Conservation (phyloP, 2,797 vertebrate genomes). For the Bradypus variegatus region DNA sequence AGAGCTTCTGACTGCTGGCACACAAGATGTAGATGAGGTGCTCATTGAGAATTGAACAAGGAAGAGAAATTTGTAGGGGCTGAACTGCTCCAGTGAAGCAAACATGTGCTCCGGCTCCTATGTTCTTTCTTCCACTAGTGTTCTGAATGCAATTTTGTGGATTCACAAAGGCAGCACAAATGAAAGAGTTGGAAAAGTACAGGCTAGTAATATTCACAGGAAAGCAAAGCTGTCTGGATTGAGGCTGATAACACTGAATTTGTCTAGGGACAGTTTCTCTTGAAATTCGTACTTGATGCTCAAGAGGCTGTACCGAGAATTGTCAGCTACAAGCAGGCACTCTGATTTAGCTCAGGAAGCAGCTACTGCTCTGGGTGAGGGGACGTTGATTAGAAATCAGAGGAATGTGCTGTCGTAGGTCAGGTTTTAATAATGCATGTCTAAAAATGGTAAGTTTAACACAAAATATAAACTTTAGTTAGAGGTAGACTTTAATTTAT, state of each 20-base stretch:
- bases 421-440: slow-evolving; percentile 43
- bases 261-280: slow-evolving; percentile 59
- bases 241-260: slow-evolving; percentile 60
- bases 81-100: slow-evolving; percentile 46
- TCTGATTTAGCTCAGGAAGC: slow-evolving; percentile 64
- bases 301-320: slow-evolving; percentile 56
- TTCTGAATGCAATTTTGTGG: slow-evolving; percentile 48
- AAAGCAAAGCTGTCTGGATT: slow-evolving; percentile 63
- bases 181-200: slow-evolving; percentile 60
- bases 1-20: slow-evolving; percentile 35
- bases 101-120: slow-evolving; percentile 16
- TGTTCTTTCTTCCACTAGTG: slow-evolving; percentile 37
- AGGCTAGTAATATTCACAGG: slow-evolving; percentile 48
- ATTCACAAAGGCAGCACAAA: slow-evolving; percentile 59
- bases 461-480: slow-evolving; percentile 49
- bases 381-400: slow-evolving; percentile 63
- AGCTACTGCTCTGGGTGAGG: slow-evolving; percentile 63
- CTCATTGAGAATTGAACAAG: slow-evolving; percentile 44
- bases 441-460: slow-evolving; percentile 50
- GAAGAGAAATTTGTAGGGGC: neutral
- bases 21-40: slow-evolving; percentile 18
- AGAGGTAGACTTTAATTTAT: slow-evolving; percentile 42
- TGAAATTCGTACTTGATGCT: slow-evolving; percentile 63
- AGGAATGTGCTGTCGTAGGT: slow-evolving; percentile 41
- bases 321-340: slow-evolving; percentile 58